Evolutionary conservation across 2,113 vertebrate genomes (phyloP).

Genomic region (Delphinus delphis): DNA sequence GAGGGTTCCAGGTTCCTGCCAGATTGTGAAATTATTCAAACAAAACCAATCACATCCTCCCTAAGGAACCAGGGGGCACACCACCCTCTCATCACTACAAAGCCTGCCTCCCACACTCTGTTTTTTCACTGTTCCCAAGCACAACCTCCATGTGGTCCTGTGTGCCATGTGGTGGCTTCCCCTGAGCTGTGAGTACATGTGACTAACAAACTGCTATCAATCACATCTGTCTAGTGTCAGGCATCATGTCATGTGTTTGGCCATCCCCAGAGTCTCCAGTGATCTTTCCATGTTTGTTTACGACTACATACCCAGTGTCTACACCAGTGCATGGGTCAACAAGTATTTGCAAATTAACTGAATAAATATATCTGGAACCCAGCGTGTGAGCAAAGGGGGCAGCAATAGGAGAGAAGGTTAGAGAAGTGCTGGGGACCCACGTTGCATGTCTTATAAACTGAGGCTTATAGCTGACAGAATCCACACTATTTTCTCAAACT

Average conservation of each 20-base stretch:
- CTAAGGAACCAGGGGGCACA: background rate
- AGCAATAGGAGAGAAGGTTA: rapidly evolving
- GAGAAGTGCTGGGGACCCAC: background rate
- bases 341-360: background rate
- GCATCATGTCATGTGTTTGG: no score
- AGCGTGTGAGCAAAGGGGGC: no score
- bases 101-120: background rate
- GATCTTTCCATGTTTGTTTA: background rate
- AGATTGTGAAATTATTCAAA: background rate
- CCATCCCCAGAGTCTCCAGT: background rate
- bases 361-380: background rate
- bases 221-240: background rate
- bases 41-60: background rate
- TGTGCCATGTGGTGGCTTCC: background rate
- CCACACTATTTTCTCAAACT: background rate
- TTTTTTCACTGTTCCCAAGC: background rate
- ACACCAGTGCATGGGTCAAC: background rate
- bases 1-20: background rate
- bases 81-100: background rate
- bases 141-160: background rate
- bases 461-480: background rate
- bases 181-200: background rate
- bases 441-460: background rate
- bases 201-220: background rate
- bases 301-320: background rate